Base-by-base conservation (phyloP, 2,797 vertebrate species). In the Enteromius anoplus region DNA sequence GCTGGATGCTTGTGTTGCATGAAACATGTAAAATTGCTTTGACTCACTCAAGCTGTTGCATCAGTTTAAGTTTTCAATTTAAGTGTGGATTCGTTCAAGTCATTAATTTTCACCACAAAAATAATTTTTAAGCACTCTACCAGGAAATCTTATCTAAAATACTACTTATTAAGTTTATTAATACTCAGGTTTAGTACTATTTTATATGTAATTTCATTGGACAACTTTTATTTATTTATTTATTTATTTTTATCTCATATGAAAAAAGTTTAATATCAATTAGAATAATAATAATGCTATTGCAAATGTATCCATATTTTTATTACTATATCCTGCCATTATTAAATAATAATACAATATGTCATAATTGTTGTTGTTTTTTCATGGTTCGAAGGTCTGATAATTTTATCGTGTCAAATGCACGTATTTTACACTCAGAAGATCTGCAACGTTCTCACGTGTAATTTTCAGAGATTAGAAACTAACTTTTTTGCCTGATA, bases 11-110 rank as follows among this genome's bases (percentile, higher is more conserved):
- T 32, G 21, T 42, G 8, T 4, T 14, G 42, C 26, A 68, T 45
- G 21, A 34, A 45, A 42, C 15, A 81, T 32, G 19, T 15, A 40
- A 34, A 64, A 37, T 62, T 40, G 2, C 9, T 75, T 79, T 68
- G n/a, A 80, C 34, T 69, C 65, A 40, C 32, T 68, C 40, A 68
- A 26, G 21, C 29, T 65, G 60, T 19, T 75, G 45, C n/a, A 82
- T 75, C 75, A 64, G n/a, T 79, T 79, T 73, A 64, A 42, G 60
- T 26, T 51, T 53, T 53, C 73, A 14, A 66, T 65, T 81, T 21
- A 10, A 5, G 45, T 65, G 58, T 21, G 34, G 53, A 75, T 53
- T 51, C 9, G 75, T 49, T 75, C 5, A 10, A 42, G n/a, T 51
- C n/a, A 75, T 82, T 66, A 0, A 82, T 82, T 65, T 75, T 29